Base-by-base conservation (phyloP, 2,888 invertebrate species). In the Prenolepis imparis region DNA sequence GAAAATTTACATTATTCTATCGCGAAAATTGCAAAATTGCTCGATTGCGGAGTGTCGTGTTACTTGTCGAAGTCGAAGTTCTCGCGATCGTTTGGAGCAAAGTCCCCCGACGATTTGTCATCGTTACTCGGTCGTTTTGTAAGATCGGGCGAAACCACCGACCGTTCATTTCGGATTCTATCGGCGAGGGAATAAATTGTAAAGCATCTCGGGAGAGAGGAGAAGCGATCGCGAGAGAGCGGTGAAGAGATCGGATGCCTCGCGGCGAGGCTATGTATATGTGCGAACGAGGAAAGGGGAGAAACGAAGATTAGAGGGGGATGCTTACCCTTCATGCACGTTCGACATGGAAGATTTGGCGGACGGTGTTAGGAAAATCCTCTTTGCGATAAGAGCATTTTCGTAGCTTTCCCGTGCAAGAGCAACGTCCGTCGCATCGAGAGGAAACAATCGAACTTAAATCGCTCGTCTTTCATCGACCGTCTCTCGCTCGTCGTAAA, bases 341-440 rank as follows among this genome's bases (percentile, higher is more conserved):
- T 72, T 59, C 78, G 59, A 80, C 78, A 59, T n/a, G 78, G 59
- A 59, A 80, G 78, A 80, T 80, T 89, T 89, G 83, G 74, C 82
- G 64, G 74, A 81, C 59, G 67, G 88, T 89, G 89, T 89, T 89
- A 84, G 77, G 84, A 77, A 86, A 89, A 89, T 90, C 90, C 86
- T 84, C 83, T 83, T 78, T 78, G 52, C 82, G 88, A 86, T 89
- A 89, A 89, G 88, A 85, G 86, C 86, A 89, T 86, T 88, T 85
- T 82, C 86, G 70, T 64, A 75, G 84, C 64, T 84, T 70, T 82
- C 77, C 12, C 32, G 64, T 77, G 55, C 61, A 68, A 77, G 77
- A 77, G 68, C 68, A 39, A 32, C 59, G 24, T 32, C 21, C 48
- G 68, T 18, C 41, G 41, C 28, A 41, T 32, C 77, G 73, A 72